Conservation (phyloP, 2,113 vertebrate species). For the Coracopsis vasa region DNA sequence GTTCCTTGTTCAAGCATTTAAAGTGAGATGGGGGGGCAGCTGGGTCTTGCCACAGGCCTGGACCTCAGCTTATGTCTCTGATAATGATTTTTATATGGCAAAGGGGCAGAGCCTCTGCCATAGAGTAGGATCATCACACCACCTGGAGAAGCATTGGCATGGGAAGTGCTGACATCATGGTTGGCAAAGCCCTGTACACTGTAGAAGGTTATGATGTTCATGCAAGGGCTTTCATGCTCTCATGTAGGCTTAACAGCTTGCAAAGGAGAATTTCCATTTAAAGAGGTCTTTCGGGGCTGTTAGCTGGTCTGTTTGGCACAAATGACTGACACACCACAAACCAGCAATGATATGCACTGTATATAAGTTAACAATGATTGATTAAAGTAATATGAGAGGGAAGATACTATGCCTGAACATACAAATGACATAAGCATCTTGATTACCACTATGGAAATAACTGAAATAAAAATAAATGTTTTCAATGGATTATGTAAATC, state of each 20-base stretch:
- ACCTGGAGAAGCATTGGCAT: background rate
- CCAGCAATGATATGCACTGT: slow-evolving; percentile 17
- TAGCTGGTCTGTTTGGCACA: slow-evolving; percentile 45
- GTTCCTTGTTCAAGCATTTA: background rate
- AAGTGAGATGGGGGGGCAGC: background rate
- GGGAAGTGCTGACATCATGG: background rate
- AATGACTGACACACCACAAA: slow-evolving; percentile 48
- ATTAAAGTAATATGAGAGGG: slow-evolving; percentile 48
- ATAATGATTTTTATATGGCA: background rate
- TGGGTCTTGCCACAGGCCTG: background rate
- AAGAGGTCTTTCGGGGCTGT: background rate
- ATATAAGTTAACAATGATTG: slow-evolving; percentile 31
- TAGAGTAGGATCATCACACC: background rate
- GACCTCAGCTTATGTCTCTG: background rate
- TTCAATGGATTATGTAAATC: slow-evolving; percentile 8
- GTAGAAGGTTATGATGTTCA: background rate
- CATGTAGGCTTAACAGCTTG: slow-evolving; percentile 7
- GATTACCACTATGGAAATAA: background rate
- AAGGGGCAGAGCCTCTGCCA: fast-evolving
- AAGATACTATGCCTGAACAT: slow-evolving; percentile 32
- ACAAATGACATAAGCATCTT: slow-evolving; percentile 6
- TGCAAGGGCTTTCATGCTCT: background rate
- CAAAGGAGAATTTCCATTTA: background rate
- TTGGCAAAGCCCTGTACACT: background rate
- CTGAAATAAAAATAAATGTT: slow-evolving; percentile 53